A percentile compares a stretch with the other conserved stretches of the same genome.
Conservation (phyloP, 2,113 vertebrate species). For the Pelecanoides urinatrix region DNA sequence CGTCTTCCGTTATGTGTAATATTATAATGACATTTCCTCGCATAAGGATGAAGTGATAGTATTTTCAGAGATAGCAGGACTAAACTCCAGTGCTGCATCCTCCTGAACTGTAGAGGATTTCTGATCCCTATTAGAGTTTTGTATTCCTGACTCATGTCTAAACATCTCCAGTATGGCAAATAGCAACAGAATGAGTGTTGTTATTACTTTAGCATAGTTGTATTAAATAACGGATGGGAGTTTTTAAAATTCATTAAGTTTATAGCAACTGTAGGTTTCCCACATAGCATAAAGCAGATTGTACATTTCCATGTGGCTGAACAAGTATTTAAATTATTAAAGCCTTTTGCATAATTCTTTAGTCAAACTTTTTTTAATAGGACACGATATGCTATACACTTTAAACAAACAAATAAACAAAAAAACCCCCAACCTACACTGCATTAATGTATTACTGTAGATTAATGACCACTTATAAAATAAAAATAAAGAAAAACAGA, state of each 20-base stretch:
- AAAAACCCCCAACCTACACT: not conserved
- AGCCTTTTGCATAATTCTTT: constrained; percentile 55
- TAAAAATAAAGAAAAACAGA: not conserved
- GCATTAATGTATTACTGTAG: not conserved
- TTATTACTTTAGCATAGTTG: not conserved
- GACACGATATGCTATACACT: not conserved
- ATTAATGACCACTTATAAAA: not conserved
- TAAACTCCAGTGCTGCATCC: not conserved
- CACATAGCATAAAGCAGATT: not conserved
- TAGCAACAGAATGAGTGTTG: not conserved
- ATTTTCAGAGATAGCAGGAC: not conserved
- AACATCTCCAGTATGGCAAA: not conserved
- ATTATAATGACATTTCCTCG: not conserved
- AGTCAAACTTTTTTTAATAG: constrained; percentile 1
- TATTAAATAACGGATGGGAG: not conserved
- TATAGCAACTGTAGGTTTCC: not conserved
- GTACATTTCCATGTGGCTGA: not conserved
- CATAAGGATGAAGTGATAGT: not conserved
- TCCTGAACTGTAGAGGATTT: not conserved
- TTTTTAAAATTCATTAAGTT: constrained; percentile 13
- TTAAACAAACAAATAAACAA: not conserved
- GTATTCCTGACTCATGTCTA: not conserved
- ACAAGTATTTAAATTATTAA: constrained; percentile 57
- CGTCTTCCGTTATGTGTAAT: not conserved
- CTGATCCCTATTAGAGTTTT: not conserved